Evolutionary conservation across 2,888 invertebrate species (phyloP).

Genomic region (Macropis europaea): DNA sequence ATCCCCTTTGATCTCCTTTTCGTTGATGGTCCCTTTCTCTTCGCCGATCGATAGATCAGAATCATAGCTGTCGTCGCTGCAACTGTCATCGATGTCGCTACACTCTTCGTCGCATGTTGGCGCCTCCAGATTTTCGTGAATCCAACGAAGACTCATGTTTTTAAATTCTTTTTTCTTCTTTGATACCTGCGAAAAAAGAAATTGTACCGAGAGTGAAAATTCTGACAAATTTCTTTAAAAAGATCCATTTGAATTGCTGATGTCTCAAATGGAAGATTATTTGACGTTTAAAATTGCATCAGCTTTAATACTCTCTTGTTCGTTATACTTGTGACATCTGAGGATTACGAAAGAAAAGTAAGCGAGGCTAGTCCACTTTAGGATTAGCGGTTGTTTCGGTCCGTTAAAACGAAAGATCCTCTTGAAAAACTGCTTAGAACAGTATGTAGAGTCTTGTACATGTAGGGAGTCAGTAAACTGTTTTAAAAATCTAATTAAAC

Average conservation of each 20-base stretch:
- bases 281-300: no score
- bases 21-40: conserved; percentile 40
- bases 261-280: no score
- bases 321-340: no score
- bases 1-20: conserved; percentile 47
- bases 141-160: conserved; percentile 74
- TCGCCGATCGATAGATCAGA: conserved; percentile 63
- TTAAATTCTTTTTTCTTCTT: neutral
- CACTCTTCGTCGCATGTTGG: conserved; percentile 74
- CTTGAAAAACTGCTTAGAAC: conserved; percentile 9
- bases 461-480: no score
- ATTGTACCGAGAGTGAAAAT: no score
- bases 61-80: conserved; percentile 73
- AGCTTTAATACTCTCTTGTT: no score
- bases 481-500: no score
- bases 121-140: conserved; percentile 72
- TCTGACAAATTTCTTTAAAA: neutral
- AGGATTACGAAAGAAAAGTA: neutral
- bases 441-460: neutral
- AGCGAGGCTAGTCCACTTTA: conserved; percentile 15
- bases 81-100: conserved; percentile 75
- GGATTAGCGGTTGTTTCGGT: conserved; percentile 51
- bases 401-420: conserved; percentile 35
- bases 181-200: neutral
- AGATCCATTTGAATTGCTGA: no score